Base-by-base conservation (phyloP, 2,888 invertebrate genomes). In the Apotomis turbidana region DNA sequence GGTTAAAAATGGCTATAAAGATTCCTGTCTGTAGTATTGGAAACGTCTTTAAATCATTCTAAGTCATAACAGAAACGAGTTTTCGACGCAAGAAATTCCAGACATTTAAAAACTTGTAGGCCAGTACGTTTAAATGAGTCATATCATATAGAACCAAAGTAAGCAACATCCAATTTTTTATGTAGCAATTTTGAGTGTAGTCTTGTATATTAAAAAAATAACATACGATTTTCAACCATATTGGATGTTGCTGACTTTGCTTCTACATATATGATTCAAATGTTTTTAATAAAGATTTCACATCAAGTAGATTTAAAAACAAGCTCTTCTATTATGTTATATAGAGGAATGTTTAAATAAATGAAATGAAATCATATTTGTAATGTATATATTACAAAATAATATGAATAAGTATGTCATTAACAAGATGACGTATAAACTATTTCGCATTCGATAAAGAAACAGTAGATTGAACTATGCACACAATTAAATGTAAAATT, bases 81-180 rank as follows among this genome's bases (percentile, higher is more conserved):
- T 62, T 27, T 15, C 62, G 55, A 62, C 69, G 57, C 57, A 62
- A 62, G 49, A 62, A 62, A 69, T 54, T 62, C 55, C 55, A 61
- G n/a, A n/a, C 44, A 44, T 67, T 57, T 36, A 55, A 64, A 12
- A 15, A 46, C 60, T 15, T 27, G 60, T 46, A 15, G 10, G 13
- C 13, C 10, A 9, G 10, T 60, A 49, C 49, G 49, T 49, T 46
- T 58, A 8, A 51, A n/a, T n/a, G n/a, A n/a, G n/a, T n/a, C n/a
- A n/a, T n/a, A n/a, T n/a, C n/a, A n/a, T n/a, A n/a, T n/a, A n/a
- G n/a, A n/a, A n/a, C n/a, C n/a, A n/a, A n/a, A n/a, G n/a, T n/a
- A n/a, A n/a, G n/a, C n/a, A n/a, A n/a, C n/a, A n/a, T n/a, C n/a
- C n/a, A n/a, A n/a, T n/a, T n/a, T n/a, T n/a, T n/a, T n/a, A n/a